Evolutionary conservation across 2,888 invertebrate species (phyloP).

Genomic region (Meiosimyza platycephala): DNA sequence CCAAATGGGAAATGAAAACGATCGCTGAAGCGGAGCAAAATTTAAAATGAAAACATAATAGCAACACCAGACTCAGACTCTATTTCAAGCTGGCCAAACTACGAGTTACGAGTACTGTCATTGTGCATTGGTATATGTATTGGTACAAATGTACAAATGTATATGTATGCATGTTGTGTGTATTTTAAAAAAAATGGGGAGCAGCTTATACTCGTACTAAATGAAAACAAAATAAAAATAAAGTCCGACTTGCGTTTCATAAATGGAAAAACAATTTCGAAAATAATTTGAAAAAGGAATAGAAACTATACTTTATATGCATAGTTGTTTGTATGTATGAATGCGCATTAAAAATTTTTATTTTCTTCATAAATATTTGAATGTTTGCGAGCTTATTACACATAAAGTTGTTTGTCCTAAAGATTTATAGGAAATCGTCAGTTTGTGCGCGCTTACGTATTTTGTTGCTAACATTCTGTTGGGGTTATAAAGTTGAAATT

Average conservation of each 20-base stretch:
- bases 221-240: slow-evolving; percentile 42
- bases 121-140: not conserved
- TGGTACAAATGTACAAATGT: not conserved
- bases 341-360: slow-evolving; percentile 5
- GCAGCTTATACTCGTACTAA: slow-evolving; percentile 42
- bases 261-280: slow-evolving; percentile 40
- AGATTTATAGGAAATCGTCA: no score
- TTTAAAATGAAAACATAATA: slow-evolving; percentile 33
- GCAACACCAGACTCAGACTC: slow-evolving; percentile 27
- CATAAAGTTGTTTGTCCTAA: no score
- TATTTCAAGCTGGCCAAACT: not conserved
- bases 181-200: slow-evolving; percentile 34
- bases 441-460: no score
- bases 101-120: not conserved
- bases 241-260: slow-evolving; percentile 28
- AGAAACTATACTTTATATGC: slow-evolving; percentile 14
- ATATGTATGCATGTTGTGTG: not conserved
- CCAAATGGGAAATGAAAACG: slow-evolving; percentile 55
- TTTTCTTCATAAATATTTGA: not conserved
- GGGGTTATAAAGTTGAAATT: no score
- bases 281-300: slow-evolving; percentile 38
- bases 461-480: no score
- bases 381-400: not conserved
- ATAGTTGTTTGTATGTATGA: no score
- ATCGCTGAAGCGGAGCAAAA: slow-evolving; percentile 60